Evolutionary conservation across 1,140 invertebrate species (phyloP), one percentile per base, ranked within the genome.

Genomic region (Eufriesea mexicana): DNA sequence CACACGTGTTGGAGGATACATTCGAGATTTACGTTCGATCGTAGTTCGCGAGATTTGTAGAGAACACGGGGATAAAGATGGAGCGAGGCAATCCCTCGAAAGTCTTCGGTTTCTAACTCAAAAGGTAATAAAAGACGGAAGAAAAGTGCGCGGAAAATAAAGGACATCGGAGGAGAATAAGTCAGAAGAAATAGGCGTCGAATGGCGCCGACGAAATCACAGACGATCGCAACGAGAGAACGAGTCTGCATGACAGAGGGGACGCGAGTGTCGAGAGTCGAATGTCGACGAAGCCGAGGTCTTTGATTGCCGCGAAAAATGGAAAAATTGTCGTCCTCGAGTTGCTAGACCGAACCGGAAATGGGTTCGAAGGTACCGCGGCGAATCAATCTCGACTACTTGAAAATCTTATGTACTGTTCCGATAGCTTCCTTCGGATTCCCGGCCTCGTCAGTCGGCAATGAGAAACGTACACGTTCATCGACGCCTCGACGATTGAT

Each of bases 261-360:
- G 54, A 64, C 55, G 72, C 79, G 64, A 61, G 79, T 82, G 59
- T 64, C 68, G 57, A 77, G 70, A 47, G 57, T 76, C 74, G 71
- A 87, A 79, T 59, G 51, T 78, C 57, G 72, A 25, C 64, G 73
- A 66, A 51, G 35, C 47, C 47, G 35, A 57, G 54, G 73, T 23
- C 47, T 83, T 82, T 85, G 86, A 87, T 88, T 85, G 83, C 62
- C 54, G 35, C 47, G 55, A 64, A 77, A 88, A 88, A 88, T 85
- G 66, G 86, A 83, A 85, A 88, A 88, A 88, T 88, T 83, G 86
- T 87, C 79, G 28, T 61, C 57, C 74, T 47, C 66, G 76, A 45
- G 20, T 59, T n/a, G 70, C 51, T 59, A 62, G 77, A 79, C 51
- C 74, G 8, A 66, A 75, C 68, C 64, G 78, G 82, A 81, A 86